Conservation (phyloP, 2,113 vertebrate species). For the Galemys pyrenaicus region DNA sequence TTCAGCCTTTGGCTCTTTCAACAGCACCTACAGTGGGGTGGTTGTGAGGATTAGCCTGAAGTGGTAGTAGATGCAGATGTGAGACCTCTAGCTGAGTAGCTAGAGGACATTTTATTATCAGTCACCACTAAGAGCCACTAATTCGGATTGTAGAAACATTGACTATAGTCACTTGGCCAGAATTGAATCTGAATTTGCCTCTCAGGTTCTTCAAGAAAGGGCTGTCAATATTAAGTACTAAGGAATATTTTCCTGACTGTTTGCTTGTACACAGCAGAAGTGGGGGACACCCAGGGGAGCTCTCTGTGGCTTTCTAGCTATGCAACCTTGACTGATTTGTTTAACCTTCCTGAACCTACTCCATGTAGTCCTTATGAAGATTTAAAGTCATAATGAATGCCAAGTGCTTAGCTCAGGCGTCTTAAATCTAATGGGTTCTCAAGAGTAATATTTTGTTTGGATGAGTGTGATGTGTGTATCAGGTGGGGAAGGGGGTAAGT, state of each 20-base stretch:
- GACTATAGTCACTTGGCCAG: not conserved
- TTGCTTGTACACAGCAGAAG: not conserved
- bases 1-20: not conserved
- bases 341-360: not conserved
- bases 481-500: not conserved
- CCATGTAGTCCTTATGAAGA: not conserved
- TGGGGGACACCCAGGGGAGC: not conserved
- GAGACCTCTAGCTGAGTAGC: not conserved
- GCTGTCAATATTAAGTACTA: not conserved
- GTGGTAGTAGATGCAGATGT: not conserved
- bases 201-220: not conserved
- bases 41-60: not conserved
- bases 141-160: not conserved
- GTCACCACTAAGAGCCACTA: not conserved
- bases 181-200: not conserved
- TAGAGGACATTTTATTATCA: not conserved
- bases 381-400: not conserved
- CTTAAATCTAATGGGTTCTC: not conserved
- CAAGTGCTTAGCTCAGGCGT: not conserved
- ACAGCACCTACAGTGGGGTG: fast-evolving
- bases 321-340: not conserved
- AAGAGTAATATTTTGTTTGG: slow-evolving; percentile 1
- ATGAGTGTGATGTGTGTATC: not conserved
- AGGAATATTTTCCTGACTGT: not conserved
- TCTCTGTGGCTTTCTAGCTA: not conserved